Conservation (phyloP, 2,797 vertebrate genomes). For the Spondyliosoma cantharus region DNA sequence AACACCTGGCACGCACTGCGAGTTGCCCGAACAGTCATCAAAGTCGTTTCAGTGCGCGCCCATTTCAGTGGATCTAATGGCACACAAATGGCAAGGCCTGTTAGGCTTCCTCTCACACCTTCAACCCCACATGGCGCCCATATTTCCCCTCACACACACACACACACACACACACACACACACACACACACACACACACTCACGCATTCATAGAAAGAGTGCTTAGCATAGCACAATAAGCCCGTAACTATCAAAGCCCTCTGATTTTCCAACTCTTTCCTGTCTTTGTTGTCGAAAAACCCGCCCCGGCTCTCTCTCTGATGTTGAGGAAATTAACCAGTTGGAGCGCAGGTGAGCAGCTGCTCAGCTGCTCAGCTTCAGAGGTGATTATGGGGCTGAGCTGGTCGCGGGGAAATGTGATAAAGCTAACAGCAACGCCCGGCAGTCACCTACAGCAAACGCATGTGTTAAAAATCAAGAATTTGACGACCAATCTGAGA, state of each 20-base stretch:
- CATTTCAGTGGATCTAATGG: slow-evolving; percentile 48
- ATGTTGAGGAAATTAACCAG: slow-evolving; percentile 77
- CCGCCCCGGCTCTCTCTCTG: slow-evolving; percentile 47
- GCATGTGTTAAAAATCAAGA: slow-evolving; percentile 36
- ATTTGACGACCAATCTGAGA: slow-evolving; percentile 36
- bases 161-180: slow-evolving; percentile 46
- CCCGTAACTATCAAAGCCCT: slow-evolving; percentile 74
- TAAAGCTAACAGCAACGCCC: slow-evolving; percentile 37
- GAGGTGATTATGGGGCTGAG: slow-evolving; percentile 43
- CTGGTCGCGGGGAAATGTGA: slow-evolving; percentile 40
- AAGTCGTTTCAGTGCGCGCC: slow-evolving; percentile 51
- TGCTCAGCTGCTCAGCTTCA: slow-evolving; percentile 20
- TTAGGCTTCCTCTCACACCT: slow-evolving; percentile 73
- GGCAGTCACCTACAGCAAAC: slow-evolving; percentile 22
- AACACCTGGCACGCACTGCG: slow-evolving; percentile 64
- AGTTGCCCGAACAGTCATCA: slow-evolving; percentile 60
- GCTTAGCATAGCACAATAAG: slow-evolving; percentile 63
- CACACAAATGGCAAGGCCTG: slow-evolving; percentile 67
- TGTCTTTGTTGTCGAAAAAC: slow-evolving; percentile 67
- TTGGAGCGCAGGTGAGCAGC: slow-evolving; percentile 64
- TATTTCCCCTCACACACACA: slow-evolving; percentile 63
- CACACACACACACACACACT: slow-evolving; percentile 50
- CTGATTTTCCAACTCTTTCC: slow-evolving; percentile 65
- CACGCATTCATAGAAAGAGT: slow-evolving; percentile 41
- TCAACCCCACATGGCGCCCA: slow-evolving; percentile 75